Evolutionary conservation across 2,888 invertebrate species (phyloP), one percentile per base, ranked within the genome.

Genomic region (Pristionchus arcanus): DNA sequence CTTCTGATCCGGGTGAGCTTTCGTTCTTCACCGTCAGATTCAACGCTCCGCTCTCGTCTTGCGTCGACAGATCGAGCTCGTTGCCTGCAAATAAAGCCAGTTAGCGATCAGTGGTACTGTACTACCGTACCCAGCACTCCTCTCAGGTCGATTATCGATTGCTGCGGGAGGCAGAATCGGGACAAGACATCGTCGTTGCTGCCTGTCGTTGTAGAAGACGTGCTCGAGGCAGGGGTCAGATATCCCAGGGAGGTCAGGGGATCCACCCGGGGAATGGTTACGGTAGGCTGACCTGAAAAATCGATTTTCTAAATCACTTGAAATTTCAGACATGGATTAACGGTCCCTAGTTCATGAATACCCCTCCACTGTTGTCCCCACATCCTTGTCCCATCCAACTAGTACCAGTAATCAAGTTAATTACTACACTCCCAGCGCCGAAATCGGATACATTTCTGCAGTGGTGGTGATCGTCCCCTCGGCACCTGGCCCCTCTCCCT

Each of bases 81-180:
- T 25, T 55, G 11, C 59, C 55, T 59, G 59, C 37, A 59, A 85
- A 55, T 31, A 84, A 59, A 63, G 21, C 34, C 59, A 85, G 59
- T 85, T 25, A 25, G 7, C 37, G 59, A 59, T 85, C 34, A 16
- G 16, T 34, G 42, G 42, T 49, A 49, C 42, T 49, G 42, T 9
- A 49, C 42, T 49, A 87, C 68, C 87, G 68, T 87, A 87, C 87
- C 87, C 28, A 87, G 49, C 28, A 87, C 66, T 68, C 42, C 66
- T 66, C 68, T 37, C 28, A 87, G 42, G 31, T 87, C 87, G 68
- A 87, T 31, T 25, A 87, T 37, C 71, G 71, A 34, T 37, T 66
- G 66, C 28, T 42, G 42, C 16, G 87, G 87, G 21, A 87, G 37
- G 31, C 87, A 68, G 49, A 87, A 68, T 42, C 87, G 37, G 13